These are phyloP conservation scores for Ceratoteleas bidentatus DNA, from an alignment of 1,140 invertebrate species.

Conservation along the genomic window DNA sequence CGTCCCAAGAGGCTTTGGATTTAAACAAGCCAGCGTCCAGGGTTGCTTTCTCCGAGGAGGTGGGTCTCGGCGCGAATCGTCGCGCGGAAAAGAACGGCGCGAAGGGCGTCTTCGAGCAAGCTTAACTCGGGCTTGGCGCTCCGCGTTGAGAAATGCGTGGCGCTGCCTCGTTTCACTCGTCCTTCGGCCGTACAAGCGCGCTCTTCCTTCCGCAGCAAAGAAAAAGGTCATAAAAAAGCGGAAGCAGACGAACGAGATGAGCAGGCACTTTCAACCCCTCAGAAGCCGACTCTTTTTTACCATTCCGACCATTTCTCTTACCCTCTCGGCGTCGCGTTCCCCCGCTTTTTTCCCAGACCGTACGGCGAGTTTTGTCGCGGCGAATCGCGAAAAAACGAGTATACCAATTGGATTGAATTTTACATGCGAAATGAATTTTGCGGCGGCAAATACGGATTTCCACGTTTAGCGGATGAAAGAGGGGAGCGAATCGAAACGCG, in stretches of 20 bases:
- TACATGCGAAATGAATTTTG: slow-evolving; percentile 41
- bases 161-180: slow-evolving; percentile 39
- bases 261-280: slow-evolving; percentile 63
- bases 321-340: slow-evolving; percentile 14
- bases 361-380: slow-evolving; percentile 30
- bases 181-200: slow-evolving; percentile 46
- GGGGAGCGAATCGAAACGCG: slow-evolving; percentile 11
- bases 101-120: slow-evolving; percentile 16
- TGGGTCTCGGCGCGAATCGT: slow-evolving; percentile 29
- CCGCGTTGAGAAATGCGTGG: slow-evolving; percentile 45
- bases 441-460: slow-evolving; percentile 31
- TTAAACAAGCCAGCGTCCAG: slow-evolving; percentile 47
- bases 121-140: slow-evolving; percentile 16
- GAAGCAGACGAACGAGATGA: slow-evolving; percentile 65
- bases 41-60: slow-evolving; percentile 10
- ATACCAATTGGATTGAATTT: slow-evolving; percentile 45
- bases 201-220: slow-evolving; percentile 53
- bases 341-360: no score
- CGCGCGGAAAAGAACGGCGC: slow-evolving; percentile 29
- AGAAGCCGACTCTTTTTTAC: slow-evolving; percentile 30
- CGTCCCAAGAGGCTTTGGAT: slow-evolving; percentile 40
- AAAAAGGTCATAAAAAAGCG: slow-evolving; percentile 61
- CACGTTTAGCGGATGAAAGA: slow-evolving; percentile 23
- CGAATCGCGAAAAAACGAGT: slow-evolving; percentile 11
- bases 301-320: neutral